Conservation (phyloP, 2,797 vertebrate species). For the Lutjanus argentimaculatus region DNA sequence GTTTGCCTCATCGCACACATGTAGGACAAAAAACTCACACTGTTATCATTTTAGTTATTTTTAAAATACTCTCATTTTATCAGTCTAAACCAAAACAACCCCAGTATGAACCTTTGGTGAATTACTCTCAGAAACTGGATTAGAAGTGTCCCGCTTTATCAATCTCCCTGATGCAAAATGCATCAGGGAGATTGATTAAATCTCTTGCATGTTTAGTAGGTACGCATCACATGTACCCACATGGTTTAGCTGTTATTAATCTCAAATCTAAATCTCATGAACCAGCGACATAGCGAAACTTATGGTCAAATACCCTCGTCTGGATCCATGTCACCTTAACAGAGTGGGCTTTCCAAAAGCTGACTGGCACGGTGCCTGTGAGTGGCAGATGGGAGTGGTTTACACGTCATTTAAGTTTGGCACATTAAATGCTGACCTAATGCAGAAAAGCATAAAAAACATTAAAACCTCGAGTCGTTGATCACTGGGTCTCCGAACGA, state of each 20-base stretch:
- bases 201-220: conserved; percentile 46
- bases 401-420: conserved; percentile 22
- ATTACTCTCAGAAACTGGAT: conserved; percentile 51
- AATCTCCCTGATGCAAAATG: conserved; percentile 55
- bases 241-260: conserved; percentile 55
- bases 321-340: conserved; percentile 19
- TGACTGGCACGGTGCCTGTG: neutral
- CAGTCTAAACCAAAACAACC: conserved; percentile 26
- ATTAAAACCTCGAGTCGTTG: too few relatives aligned
- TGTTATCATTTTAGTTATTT: neutral
- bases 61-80: neutral
- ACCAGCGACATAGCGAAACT: conserved; percentile 35
- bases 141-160: conserved; percentile 51
- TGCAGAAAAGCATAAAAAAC: neutral
- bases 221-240: conserved; percentile 6
- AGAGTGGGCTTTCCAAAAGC: conserved; percentile 18
- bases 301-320: conserved; percentile 16
- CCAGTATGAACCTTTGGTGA: neutral
- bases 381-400: conserved; percentile 29
- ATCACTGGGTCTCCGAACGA: too few relatives aligned
- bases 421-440: conserved; percentile 21
- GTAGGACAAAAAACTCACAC: neutral
- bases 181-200: conserved; percentile 62
- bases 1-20: neutral
- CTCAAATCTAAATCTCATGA: conserved; percentile 52